Percentiles rank a stretch among this genome's conserved stretches.
Conservation (phyloP, 2,888 invertebrate genomes). For the Ferrisia virgata region DNA sequence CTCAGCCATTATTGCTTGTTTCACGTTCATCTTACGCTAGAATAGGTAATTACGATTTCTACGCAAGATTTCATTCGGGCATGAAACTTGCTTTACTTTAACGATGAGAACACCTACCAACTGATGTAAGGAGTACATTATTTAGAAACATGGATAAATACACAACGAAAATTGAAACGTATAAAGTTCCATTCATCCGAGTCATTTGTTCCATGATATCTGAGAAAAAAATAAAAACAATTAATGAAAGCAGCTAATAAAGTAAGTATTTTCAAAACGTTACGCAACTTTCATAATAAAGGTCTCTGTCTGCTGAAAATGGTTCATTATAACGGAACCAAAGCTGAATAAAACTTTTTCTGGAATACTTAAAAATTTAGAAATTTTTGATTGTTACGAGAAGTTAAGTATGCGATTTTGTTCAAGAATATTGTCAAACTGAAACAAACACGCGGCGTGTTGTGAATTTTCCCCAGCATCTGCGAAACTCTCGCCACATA, state of each 20-base stretch:
- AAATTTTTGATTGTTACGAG: neutral
- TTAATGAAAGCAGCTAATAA: neutral
- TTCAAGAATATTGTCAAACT: neutral
- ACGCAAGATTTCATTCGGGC: neutral
- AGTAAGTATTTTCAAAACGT: neutral
- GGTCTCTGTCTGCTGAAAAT: too few species aligned
- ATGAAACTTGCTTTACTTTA: neutral
- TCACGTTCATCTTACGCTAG: neutral
- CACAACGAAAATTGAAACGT: slow-evolving; percentile 58
- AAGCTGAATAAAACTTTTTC: neutral
- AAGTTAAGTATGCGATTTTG: neutral
- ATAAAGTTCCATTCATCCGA: neutral
- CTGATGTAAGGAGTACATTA: slow-evolving; percentile 81
- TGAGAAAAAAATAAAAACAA: neutral
- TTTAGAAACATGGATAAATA: slow-evolving; percentile 77
- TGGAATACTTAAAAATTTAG: neutral
- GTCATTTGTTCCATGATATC: neutral
- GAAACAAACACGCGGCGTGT: neutral
- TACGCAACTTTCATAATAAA: neutral
- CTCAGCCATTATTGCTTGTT: neutral
- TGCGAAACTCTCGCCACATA: neutral
- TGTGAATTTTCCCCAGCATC: neutral
- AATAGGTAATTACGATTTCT: neutral
- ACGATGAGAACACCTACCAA: slow-evolving; percentile 65
- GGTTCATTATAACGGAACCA: neutral